These are phyloP conservation scores for Datnioides undecimradiatus DNA, from an alignment of 2,113 vertebrate genomes.

Conservation along the genomic window DNA sequence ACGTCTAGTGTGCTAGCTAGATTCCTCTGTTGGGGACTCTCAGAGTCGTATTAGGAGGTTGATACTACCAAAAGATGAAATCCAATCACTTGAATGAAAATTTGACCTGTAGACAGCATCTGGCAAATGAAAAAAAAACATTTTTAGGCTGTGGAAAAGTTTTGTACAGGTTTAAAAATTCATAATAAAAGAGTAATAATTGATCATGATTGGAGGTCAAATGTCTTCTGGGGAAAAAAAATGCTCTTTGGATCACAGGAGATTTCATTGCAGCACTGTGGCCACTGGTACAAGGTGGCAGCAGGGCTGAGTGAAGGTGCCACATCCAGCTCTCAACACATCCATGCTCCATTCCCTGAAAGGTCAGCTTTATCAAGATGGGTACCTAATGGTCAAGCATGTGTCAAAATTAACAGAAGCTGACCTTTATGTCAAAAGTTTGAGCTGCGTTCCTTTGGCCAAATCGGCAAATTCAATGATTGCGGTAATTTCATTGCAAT, in stretches of 20 bases:
- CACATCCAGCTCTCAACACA: background rate
- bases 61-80: too few species aligned
- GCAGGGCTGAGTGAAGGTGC: background rate
- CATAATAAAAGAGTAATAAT: background rate
- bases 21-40: too few species aligned
- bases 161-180: background rate
- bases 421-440: background rate
- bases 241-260: background rate
- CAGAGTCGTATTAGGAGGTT: too few species aligned
- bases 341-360: background rate
- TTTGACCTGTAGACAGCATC: too few species aligned
- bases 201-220: background rate
- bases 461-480: background rate
- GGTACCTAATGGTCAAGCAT: background rate
- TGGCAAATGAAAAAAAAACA: too few species aligned
- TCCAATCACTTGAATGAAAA: too few species aligned
- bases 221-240: background rate
- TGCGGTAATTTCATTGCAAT: background rate
- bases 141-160: too few species aligned
- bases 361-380: background rate
- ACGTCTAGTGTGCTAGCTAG: too few species aligned
- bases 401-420: background rate
- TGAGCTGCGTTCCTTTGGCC: background rate
- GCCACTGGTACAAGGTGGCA: background rate
- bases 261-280: too few species aligned